Evolutionary conservation across 1,140 invertebrate genomes (phyloP), one percentile per base, ranked within the genome.

Genomic region (Vollenhovia emeryi): DNA sequence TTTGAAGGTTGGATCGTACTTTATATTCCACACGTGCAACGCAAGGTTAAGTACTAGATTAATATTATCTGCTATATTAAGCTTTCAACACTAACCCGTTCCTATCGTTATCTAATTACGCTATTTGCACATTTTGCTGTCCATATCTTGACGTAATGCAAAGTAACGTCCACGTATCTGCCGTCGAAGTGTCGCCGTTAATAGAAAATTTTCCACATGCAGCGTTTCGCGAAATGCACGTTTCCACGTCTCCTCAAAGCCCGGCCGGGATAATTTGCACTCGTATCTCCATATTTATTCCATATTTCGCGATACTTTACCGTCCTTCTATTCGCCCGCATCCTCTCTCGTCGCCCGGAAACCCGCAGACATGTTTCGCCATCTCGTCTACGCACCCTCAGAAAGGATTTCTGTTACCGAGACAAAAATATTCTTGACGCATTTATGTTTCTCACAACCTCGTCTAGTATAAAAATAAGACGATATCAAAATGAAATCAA

Each of bases 21-120:
- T 43, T 43, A 9, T 43, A 43, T 11, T 43, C 11, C 11, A 13
- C 43, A 43, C 43, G 9, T 8, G 8, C 9, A 40, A 43, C 11
- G 11, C 13, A 43, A 43, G 9, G 11, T 43, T 43, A 43, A 11
- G 13, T 43, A 43, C 3, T 43, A 13, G 0, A n/a, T 3, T 13
- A 66, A 43, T 24, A 13, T 3, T 15, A 43, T 43, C 43, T 43
- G 11, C 68, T 21, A 21, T 11, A 2, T 36, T 64, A 64, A 21
- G n/a, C 48, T 71, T 21, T 52, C 9, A 33, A 21, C 9, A 11
- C 9, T 30, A 27, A 69, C 24, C 8, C 18, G 9, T 30, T 52
- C 6, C 15, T 52, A 15, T 64, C 15, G 45, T 50, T 69, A n/a
- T 69, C 9, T 71, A 71, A 71, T 15, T 68, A 69, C n/a, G n/a